A percentile compares a stretch with the other conserved stretches of the same genome.
Conservation (phyloP, 2,113 vertebrate genomes). For the Eulemur rufifrons region DNA sequence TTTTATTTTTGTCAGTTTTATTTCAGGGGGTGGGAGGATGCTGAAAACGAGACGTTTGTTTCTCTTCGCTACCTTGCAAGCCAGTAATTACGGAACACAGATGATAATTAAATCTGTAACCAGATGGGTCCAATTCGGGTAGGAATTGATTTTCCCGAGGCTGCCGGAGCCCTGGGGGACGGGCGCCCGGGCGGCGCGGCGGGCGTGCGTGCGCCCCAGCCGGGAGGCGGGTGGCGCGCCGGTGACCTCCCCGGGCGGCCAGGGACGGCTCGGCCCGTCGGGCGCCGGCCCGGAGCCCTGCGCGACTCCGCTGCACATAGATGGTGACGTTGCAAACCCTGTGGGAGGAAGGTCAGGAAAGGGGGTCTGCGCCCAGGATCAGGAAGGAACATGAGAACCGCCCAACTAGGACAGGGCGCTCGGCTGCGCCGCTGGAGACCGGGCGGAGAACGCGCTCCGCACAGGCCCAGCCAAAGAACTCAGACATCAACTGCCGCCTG, state of each 20-base stretch:
- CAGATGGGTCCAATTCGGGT: not conserved
- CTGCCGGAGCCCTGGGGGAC: not conserved
- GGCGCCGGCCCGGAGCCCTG: not conserved
- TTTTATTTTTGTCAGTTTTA: conserved; percentile 5
- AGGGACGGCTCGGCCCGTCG: not conserved
- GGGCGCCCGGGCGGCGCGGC: not conserved
- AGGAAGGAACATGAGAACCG: not conserved
- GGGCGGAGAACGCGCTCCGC: not conserved
- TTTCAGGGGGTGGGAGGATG: not conserved
- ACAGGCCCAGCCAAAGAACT: not conserved
- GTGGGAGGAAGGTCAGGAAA: not conserved
- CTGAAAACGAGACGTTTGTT: not conserved
- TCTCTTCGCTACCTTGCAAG: conserved; percentile 16
- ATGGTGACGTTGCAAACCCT: not conserved
- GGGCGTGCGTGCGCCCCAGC: conserved; percentile 29
- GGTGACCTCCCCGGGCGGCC: not conserved
- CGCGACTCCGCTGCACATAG: not conserved
- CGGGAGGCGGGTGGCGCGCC: not conserved
- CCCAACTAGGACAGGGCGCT: not conserved
- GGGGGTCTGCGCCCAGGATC: not conserved
- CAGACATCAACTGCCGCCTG: too few relatives aligned
- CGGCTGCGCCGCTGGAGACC: accelerated
- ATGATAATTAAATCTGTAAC: conserved; percentile 20
- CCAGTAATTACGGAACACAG: not conserved
- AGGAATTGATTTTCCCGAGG: not conserved